A percentile compares a stretch with the other conserved stretches of the same genome.
Evolutionary conservation across 2,113 vertebrate species (phyloP).

Genomic region (Puntigrus tetrazona): DNA sequence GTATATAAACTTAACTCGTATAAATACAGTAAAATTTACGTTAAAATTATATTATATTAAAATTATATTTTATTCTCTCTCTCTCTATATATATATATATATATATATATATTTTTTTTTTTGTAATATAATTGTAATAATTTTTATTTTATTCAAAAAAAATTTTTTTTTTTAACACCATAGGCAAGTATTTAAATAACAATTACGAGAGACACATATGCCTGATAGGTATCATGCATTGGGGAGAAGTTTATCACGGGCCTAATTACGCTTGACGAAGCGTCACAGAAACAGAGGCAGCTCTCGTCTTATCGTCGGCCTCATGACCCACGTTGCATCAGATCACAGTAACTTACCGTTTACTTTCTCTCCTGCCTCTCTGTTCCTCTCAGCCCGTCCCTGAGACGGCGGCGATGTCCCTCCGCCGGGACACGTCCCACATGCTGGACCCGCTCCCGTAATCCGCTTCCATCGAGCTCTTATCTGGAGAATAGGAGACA

Average conservation of each 20-base stretch:
- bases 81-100: too few species aligned
- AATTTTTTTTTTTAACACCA: too few species aligned
- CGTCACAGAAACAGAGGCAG: not conserved
- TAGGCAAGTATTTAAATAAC: too few species aligned
- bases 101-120: too few species aligned
- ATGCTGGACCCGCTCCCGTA: conserved; percentile 29
- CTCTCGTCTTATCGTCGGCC: not conserved
- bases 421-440: conserved; percentile 3
- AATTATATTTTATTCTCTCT: too few species aligned
- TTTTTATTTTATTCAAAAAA: too few species aligned
- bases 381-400: not conserved
- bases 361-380: not conserved
- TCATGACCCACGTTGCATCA: conserved; percentile 28
- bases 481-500: conserved; percentile 43
- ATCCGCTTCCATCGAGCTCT: conserved; percentile 20
- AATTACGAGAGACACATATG: not conserved
- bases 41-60: too few species aligned
- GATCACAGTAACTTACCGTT: not conserved
- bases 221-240: not conserved
- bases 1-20: too few species aligned
- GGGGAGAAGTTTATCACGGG: not conserved
- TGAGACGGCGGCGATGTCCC: not conserved
- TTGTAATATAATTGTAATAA: too few species aligned
- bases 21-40: too few species aligned
- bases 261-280: not conserved